A percentile compares a stretch with the other conserved stretches of the same genome.
Evolutionary conservation across 2,113 vertebrate species (phyloP).

Genomic region (Panthera uncia): DNA sequence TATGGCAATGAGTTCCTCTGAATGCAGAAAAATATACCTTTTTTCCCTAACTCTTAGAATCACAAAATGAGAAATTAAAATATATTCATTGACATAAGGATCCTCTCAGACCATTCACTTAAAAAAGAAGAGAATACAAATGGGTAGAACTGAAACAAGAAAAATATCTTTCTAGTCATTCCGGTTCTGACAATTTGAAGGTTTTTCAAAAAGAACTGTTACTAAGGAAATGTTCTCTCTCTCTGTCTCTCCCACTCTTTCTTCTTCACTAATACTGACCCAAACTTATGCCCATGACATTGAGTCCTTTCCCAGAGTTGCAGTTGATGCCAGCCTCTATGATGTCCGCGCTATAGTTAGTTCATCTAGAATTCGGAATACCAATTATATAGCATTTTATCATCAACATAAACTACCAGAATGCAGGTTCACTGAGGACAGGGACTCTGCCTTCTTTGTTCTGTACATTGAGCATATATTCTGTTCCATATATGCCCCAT

Average conservation of each 20-base stretch:
- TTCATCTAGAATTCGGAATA: background rate
- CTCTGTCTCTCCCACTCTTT: background rate
- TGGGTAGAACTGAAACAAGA: background rate
- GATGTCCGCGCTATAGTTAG: background rate
- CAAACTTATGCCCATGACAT: background rate
- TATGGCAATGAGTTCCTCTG: background rate
- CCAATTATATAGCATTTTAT: background rate
- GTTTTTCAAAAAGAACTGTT: background rate
- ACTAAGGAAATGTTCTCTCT: background rate
- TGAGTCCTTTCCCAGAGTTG: background rate
- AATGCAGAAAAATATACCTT: background rate
- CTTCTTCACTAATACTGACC: background rate
- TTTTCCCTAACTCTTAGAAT: background rate
- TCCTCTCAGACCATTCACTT: background rate
- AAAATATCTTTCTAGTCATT: background rate
- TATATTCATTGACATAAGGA: conserved; percentile 11
- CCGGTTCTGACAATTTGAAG: background rate
- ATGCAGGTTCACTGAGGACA: background rate
- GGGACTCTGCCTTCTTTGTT: background rate
- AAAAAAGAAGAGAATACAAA: background rate
- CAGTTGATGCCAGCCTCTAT: background rate
- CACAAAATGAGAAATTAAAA: background rate
- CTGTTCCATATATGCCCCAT: background rate
- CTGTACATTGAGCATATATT: background rate
- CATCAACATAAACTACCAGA: background rate